Base-by-base conservation (phyloP, 2,797 vertebrate genomes). In the Rhabdomys pumilio region DNA sequence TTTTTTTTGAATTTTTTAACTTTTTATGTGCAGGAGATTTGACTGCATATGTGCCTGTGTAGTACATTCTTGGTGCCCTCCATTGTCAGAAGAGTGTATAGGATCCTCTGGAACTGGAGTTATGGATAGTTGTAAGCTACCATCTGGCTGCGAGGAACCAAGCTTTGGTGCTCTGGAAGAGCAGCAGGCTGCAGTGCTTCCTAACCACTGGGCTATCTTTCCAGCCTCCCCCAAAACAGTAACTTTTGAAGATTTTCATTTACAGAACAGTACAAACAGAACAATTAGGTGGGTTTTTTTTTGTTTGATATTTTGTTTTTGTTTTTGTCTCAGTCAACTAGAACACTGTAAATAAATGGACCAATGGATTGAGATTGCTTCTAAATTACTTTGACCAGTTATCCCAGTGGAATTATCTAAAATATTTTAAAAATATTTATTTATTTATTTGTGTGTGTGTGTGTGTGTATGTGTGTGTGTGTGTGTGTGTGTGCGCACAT, bases 311-410 rank as follows among this genome's bases (percentile, higher is more conserved):
- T 89, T 17, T 38, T 38, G 38, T 50, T 89, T 17, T 38, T 38
- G 38, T 1, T 38, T 3, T 38, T 26, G 20, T 85, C 17, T 63
- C 77, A 73, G 20, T n/a, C 55, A 88, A 53, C 11, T 67, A 34
- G 90, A 94, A 83, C 38, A 91, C 4, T 91, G 41, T 81, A 92
- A 88, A 88, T 61, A n/a, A 96, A 79, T 85, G 41, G 59, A 57
- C 24, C 72, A 15, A 41, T 85, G 85, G 77, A 41, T 31, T 75
- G 38, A 83, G 93, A 92, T 14, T 80, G 50, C 20, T 86, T 73
- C 61, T 15, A 29, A 94, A 96, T 69, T 38, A 82, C 91, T 72
- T 76, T 75, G 77, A 83, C 59, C 12, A 61, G 11, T 26, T 82
- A 96, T 75, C 73, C 24, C 11, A 89, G 67, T 86, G 53, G 31